These are phyloP conservation scores for Bombus balteatus DNA, from an alignment of 1,140 invertebrate species.

Conservation along the genomic window DNA sequence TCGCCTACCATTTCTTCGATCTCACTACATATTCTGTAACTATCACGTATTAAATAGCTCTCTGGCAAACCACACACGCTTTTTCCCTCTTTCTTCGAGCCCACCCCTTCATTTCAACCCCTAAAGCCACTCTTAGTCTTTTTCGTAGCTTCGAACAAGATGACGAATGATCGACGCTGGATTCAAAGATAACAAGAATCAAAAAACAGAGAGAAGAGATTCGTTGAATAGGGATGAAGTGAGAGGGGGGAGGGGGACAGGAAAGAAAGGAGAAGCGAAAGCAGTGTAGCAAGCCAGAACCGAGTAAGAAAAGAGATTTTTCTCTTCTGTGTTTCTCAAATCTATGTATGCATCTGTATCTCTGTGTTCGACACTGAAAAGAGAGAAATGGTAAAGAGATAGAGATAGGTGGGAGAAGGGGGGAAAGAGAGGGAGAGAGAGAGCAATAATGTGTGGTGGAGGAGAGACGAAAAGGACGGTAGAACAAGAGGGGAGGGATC, in stretches of 20 bases:
- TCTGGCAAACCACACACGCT: background rate
- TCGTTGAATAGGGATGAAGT: too few species aligned
- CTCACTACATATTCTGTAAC: background rate
- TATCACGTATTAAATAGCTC: conserved; percentile 3
- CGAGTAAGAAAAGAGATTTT: conserved; percentile 51
- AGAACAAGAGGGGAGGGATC: conserved; percentile 78
- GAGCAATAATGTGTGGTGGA: conserved; percentile 54
- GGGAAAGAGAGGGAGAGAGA: conserved; percentile 34
- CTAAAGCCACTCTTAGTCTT: background rate
- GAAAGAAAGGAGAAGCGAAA: conserved; percentile 16
- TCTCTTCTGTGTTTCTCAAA: background rate
- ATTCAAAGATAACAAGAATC: conserved; percentile 30
- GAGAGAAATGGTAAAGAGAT: conserved; percentile 35
- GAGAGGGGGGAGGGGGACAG: background rate
- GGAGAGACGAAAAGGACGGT: conserved; percentile 57
- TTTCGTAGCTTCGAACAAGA: background rate
- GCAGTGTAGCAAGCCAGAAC: conserved; percentile 59
- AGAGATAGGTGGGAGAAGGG: conserved; percentile 41
- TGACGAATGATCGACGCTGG: conserved; percentile 34
- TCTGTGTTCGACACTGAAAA: conserved; percentile 31
- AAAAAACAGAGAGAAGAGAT: background rate
- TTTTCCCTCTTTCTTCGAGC: background rate
- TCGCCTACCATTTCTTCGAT: conserved; percentile 13
- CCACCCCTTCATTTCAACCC: conserved; percentile 4
- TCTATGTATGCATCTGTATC: conserved; percentile 14